Conservation (phyloP, 2,888 invertebrate species). For the Empis livida region DNA sequence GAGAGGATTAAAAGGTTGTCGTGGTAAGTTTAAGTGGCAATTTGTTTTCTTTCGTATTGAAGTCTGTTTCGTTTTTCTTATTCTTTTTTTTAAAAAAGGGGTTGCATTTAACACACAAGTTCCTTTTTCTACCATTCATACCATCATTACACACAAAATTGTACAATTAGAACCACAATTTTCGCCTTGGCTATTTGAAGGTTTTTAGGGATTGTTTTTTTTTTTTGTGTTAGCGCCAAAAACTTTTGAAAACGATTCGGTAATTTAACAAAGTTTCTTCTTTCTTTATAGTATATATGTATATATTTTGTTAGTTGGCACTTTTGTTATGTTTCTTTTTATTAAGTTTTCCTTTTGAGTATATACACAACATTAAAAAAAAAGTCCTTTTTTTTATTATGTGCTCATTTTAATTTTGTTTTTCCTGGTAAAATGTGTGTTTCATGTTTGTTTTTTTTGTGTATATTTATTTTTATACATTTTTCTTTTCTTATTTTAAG, state of each 20-base stretch:
- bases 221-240: neutral
- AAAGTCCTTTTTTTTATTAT: too few species aligned
- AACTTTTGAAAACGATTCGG: neutral
- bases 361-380: neutral
- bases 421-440: too few species aligned
- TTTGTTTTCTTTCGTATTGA: conserved; percentile 4
- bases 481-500: too few species aligned
- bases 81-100: neutral
- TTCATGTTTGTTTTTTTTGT: too few species aligned
- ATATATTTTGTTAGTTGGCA: neutral
- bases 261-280: neutral
- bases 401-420: too few species aligned
- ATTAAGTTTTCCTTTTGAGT: neutral
- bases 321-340: neutral
- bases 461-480: too few species aligned
- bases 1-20: conserved; percentile 10
- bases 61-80: neutral
- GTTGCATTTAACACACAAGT: neutral
- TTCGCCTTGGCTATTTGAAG: neutral
- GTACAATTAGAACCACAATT: neutral
- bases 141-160: neutral
- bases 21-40: conserved; percentile 10
- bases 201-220: neutral
- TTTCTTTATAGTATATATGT: too few species aligned
- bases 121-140: too few species aligned